Base-by-base conservation (phyloP, 2,797 vertebrate species). In the Allobates femoralis region DNA sequence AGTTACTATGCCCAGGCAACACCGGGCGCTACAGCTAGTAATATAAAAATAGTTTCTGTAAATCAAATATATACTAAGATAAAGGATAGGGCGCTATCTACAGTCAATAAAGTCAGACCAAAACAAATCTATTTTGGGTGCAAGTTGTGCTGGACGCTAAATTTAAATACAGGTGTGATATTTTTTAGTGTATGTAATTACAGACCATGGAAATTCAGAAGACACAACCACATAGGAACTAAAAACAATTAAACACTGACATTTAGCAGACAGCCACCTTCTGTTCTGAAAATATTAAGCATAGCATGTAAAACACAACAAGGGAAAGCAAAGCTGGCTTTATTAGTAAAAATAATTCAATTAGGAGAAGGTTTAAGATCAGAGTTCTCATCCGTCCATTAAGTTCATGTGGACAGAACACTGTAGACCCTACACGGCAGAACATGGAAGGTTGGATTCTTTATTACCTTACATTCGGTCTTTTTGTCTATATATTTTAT, bases 81-180 rank as follows among this genome's bases (percentile, higher is more conserved):
- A 41, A 69, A 69, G 8, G 32, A 69, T 7, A 37, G 34, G 34
- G 30, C 3, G 21, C 19, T 23, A 73, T 46, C 37, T 4, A 41
- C 3, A 23, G 60, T 80, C 56, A 56, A 56, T 6, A 32, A 53
- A 37, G 11, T 76, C 7, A 58, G 66, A 83, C 32, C 32, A 86
- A 71, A 87, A 83, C 26, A 78, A 79, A 83, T 71, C 62, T 79
- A 83, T 78, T 84, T 83, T 78, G 26, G 26, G 53, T n/a, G n/a
- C 21, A 21, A 46, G 28, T 50, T 74, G 75, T 64, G 50, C 53
- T 79, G 64, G 64, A 74, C 18, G 23, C 81, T 62, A 84, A 62
- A 84, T 87, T 84, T 87, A 87, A 87, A 76, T 69, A 78, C 55
- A 87, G 81, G 86, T 87, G 85, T 71, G 51, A 83, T 46, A 50